Base-by-base conservation (phyloP, 2,888 invertebrate genomes). In the Ashinkailepas kermadecensis region DNA sequence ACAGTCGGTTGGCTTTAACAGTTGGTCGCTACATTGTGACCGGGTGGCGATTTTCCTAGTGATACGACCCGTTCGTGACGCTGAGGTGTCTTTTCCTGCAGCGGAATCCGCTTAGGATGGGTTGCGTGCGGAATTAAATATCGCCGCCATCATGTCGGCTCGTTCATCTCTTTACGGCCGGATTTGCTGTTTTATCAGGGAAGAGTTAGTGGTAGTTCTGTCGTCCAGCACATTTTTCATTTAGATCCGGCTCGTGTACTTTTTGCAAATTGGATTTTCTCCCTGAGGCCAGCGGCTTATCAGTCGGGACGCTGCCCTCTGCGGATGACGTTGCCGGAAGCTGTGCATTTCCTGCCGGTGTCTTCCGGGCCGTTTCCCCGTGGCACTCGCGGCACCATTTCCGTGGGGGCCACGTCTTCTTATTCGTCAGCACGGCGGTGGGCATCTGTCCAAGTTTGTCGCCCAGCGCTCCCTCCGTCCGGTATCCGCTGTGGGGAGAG, bases 251-350 rank as follows among this genome's bases (percentile, higher is more conserved):
- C 39, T 12, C 70, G 15, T 13, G 15, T 25, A 67, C n/a, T 70
- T 70, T 70, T 70, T 23, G 62, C 70, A 70, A 70, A 70, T 70
- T 70, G 70, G 70, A 70, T 70, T 70, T 65, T 70, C 39, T 23
- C 39, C 23, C 25, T 15, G 70, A 25, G 70, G 15, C 12, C 21
- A 39, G 13, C 15, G 70, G 25, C 15, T 13, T 25, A 70, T 70
- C 39, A 23, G 25, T 7, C 4, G 39, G 6, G 65, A 23, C 67
- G 67, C 64, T 64, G 39, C 70, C 70, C 70, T 39, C 70, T 39
- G 39, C 39, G 70, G 39, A 70, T 12, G 70, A 15, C 70, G 39
- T 23, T 15, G 39, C 70, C 12, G 70, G 70, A 70, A 70, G 70
- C 6, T 25, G 39, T 12, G 39, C 70, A 70, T 70, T 70, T 70